A percentile compares a stretch with the other conserved stretches of the same genome.
These are phyloP conservation scores for Limnephilus lunatus DNA, from an alignment of 2,888 invertebrate genomes.

Conservation along the genomic window DNA sequence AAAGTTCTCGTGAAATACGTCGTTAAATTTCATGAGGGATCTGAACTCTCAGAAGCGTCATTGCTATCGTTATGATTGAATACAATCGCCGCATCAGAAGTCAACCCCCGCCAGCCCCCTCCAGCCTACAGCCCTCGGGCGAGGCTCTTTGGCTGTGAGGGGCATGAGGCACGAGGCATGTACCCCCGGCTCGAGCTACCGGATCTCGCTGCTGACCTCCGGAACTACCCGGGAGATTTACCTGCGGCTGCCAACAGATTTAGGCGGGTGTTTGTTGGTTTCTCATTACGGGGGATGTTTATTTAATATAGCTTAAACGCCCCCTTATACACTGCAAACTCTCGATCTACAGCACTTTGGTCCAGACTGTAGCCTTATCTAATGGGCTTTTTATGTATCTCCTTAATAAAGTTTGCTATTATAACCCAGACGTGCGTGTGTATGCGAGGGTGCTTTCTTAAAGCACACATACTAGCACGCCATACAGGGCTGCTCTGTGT, in stretches of 20 bases:
- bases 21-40: neutral
- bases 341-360: slow-evolving; percentile 49
- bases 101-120: neutral
- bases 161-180: neutral
- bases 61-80: slow-evolving; percentile 30
- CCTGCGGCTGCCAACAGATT: slow-evolving; percentile 64
- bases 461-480: neutral
- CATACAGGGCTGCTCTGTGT: neutral
- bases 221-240: slow-evolving; percentile 58
- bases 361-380: slow-evolving; percentile 50
- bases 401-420: slow-evolving; percentile 64
- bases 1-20: neutral
- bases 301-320: slow-evolving; percentile 63
- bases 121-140: neutral
- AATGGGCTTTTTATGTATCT: slow-evolving; percentile 64
- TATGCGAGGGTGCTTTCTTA: neutral
- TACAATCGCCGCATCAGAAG: slow-evolving; percentile 11
- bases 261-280: slow-evolving; percentile 63
- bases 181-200: neutral
- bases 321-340: slow-evolving; percentile 38
- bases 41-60: neutral
- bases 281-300: slow-evolving; percentile 64
- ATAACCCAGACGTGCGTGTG: slow-evolving; percentile 51
- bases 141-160: slow-evolving; percentile 36
- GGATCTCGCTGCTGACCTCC: slow-evolving; percentile 57